Base-by-base conservation (phyloP, 2,113 vertebrate genomes). In the Struthidea cinerea region DNA sequence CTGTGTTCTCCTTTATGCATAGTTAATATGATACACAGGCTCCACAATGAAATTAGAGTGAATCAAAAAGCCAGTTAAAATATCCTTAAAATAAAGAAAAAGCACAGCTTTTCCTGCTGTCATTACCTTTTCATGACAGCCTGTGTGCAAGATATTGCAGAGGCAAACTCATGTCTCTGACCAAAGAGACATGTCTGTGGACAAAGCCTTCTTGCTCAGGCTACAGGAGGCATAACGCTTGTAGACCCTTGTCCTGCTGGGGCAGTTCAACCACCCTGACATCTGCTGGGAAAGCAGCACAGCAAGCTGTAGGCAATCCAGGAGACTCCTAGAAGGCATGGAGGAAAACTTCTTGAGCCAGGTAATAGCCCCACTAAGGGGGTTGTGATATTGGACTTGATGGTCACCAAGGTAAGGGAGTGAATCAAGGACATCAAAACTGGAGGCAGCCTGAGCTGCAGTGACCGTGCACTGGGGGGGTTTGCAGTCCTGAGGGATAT, bases 151-250 rank as follows among this genome's bases (percentile, higher is more conserved):
- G 37, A 21, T 20, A 41, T 7, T 37, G 17, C 20, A 50, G 35
- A 56, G 35, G 13, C 18, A 84, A 87, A 53, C 26, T 64, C 32
- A 57, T 37, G 5, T 53, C 37, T 57, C 42, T 52, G 46, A 60
- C 28, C 23, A 22, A 46, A 27, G 9, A 46, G 4, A 33, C 49
- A 14, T 5, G 7, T 6, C 17, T 52, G 23, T 0, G 0, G 41
- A 74, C 16, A 18, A 74, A 55, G 7, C 23, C 28, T 47, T 32
- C 53, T 32, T 37, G 13, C 32, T 59, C 52, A 24, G 26, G 16
- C 35, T 59, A 18, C 24, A 49, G 52, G 21, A 76, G 17, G 35
- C 9, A 5, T 32, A 26, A 13, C 3, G 1, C 24, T 35, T 23
- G 8, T 13, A 28, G 35, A 5, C 16, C 28, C 24, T 21, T 41